Conservation (phyloP, 2,797 vertebrate species). For the Sciurus vulgaris region DNA sequence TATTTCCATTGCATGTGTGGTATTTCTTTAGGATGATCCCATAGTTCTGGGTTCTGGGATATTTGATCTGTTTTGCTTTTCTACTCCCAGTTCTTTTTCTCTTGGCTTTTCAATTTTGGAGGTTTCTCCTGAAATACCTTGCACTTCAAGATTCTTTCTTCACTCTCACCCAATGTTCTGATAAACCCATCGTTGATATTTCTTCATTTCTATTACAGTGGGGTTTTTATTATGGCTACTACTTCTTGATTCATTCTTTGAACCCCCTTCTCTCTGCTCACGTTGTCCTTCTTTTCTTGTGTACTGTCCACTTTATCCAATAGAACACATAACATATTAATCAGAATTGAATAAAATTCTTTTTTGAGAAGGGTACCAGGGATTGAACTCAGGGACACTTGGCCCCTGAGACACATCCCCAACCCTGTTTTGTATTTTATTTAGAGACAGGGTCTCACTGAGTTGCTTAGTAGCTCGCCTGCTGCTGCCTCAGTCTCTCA, state of each 20-base stretch:
- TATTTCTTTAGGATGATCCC: neutral
- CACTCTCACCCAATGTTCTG: neutral
- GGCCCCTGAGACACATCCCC: too few relatives aligned
- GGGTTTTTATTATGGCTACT: neutral
- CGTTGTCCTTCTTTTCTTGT: neutral
- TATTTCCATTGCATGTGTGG: too few relatives aligned
- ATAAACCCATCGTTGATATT: neutral
- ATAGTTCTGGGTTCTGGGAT: too few relatives aligned
- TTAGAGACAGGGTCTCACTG: too few relatives aligned
- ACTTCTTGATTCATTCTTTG: neutral
- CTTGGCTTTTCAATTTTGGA: neutral
- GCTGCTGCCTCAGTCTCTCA: too few relatives aligned
- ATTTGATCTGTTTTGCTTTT: neutral
- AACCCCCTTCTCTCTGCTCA: neutral
- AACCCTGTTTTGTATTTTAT: too few relatives aligned
- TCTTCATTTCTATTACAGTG: neutral
- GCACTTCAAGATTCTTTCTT: neutral
- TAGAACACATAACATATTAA: neutral
- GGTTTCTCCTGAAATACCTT: neutral
- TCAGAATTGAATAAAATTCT: neutral
- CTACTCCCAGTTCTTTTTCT: too few relatives aligned
- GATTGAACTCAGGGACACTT: too few relatives aligned
- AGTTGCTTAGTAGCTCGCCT: too few relatives aligned
- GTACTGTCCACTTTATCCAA: neutral
- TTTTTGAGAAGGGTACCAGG: too few relatives aligned